Base-by-base conservation (phyloP, 2,113 vertebrate species). In the Prolemur simus region DNA sequence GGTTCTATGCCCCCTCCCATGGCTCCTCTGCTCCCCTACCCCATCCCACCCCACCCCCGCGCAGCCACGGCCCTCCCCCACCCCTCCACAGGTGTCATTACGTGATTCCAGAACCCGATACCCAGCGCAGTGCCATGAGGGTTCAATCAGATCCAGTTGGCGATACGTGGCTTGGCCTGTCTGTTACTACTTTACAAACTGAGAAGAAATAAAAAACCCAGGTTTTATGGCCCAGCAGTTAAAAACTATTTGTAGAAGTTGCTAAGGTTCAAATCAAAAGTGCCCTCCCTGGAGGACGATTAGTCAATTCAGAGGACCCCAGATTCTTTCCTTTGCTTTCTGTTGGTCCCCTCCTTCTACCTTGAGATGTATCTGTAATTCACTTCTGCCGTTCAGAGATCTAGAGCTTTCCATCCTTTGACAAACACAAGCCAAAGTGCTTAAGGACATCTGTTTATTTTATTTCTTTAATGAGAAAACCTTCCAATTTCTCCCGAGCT, bases 381-480 rank as follows among this genome's bases (percentile, higher is more conserved):
- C 97, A 92, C 95, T 91, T 96, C 97, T 97, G 98, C 98, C 94
- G 85, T 73, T 98, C 98, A 96, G 96, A 98, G 98, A 97, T 98
- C 98, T 97, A 98, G 98, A 97, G 92, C 98, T 98, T 98, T 98
- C 99, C 96, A 96, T 97, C 98, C 98, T 98, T 98, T 97, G 98
- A 98, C 98, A 99, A 99, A 98, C 98, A 99, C 98, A 98, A 98
- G 98, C 98, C 99, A 98, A 98, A 99, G 98, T 98, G 99, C 98
- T 99, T 99, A 98, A 98, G 98, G 98, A 98, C 98, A 98, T 99
- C 98, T 99, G 99, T 99, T 99, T 99, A 99, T 99, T 99, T 99
- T 99, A 99, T 98, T 99, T 98, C 98, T 99, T 98, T 99, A 99
- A 99, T 98, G 99, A 99, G 99, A 99, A 99, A 99, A 98, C 98